A percentile compares a stretch with the other conserved stretches of the same genome.
phyloP scores from a whole-genome alignment of 2,888 invertebrate genomes.

The Ophonus ardosiacus region DNA sequence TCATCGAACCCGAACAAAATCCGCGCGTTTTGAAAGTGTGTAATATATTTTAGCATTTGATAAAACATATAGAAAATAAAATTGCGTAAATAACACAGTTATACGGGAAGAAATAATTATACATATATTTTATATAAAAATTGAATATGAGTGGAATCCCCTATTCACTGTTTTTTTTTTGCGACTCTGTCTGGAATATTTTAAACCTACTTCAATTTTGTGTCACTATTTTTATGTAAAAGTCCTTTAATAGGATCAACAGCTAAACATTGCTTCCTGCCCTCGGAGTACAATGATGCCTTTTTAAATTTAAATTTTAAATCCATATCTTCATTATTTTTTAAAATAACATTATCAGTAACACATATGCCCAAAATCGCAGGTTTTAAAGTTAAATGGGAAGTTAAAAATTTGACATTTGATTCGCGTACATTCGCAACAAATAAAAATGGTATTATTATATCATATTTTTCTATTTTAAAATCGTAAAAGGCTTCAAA shows the following conservation, averaged over 20 bases:
- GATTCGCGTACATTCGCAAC: constrained; percentile 83
- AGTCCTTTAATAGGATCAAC: constrained; percentile 78
- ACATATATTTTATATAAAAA: too few species aligned
- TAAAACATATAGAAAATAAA: too few species aligned
- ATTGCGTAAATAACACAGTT: too few species aligned
- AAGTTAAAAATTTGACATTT: constrained; percentile 79
- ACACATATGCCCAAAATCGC: constrained; percentile 80
- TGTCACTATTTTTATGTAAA: constrained; percentile 76
- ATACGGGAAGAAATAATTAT: too few species aligned
- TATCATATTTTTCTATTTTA: constrained; percentile 78
- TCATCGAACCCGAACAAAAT: too few species aligned
- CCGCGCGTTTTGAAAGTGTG: too few species aligned
- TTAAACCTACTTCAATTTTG: constrained; percentile 77
- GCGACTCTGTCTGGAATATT: too few species aligned
- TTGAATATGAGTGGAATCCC: too few species aligned
- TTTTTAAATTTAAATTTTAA: constrained; percentile 78
- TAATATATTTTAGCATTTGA: too few species aligned
- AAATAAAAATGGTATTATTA: constrained; percentile 79
- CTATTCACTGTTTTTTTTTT: too few species aligned
- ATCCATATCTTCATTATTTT: constrained; percentile 78
- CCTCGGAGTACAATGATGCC: constrained; percentile 78
- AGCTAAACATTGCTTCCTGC: constrained; percentile 76
- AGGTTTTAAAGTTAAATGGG: constrained; percentile 80
- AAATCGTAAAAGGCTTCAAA: constrained; percentile 84
- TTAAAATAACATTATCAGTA: constrained; percentile 75